Evolutionary conservation across 1,140 invertebrate species (phyloP), one percentile per base, ranked within the genome.

Genomic region (Hirudo medicinalis): DNA sequence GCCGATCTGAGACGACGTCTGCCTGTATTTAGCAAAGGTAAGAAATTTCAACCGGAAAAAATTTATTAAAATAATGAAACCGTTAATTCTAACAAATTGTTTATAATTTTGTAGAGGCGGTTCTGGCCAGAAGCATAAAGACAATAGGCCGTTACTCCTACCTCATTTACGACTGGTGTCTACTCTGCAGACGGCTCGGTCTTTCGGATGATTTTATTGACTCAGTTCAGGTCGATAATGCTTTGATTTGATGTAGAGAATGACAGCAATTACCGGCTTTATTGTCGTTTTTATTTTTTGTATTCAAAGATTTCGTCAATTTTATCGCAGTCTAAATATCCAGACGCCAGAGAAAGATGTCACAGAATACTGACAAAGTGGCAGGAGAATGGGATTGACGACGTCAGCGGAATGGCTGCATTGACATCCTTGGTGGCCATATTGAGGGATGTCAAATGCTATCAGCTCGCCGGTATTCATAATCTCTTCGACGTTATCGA

Each of bases 121-220:
- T 22, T 15, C 19, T 63, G 57, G 57, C 22, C 4, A 22, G 57
- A 63, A 32, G 22, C 22, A 63, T 63, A 63, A 63, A 32, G 29
- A 63, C 57, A 63, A 63, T 63, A 9, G 29, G 57, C 57, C 22
- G 22, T 63, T 63, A 63, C 57, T 63, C 57, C 22, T 32, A 63
- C 29, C 57, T 63, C 20, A 63, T 63, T 63, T 63, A 63, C 57
- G 57, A 63, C 15, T 63, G 57, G 57, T 15, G 29, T 63, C 57
- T 63, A 4, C 57, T 63, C 2, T 63, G 57, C 57, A 22, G 29
- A 63, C 22, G 57, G 29, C 29, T 63, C 22, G 29, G 29, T 32
- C 22, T 63, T 25, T 25, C 22, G 22, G 57, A 63, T 63, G 57
- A 63, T 32, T 22, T 63, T 63, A 63, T 63, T 63, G 22, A 63